Evolutionary conservation across 2,113 vertebrate genomes (phyloP), one percentile per base, ranked within the genome.

Genomic region (Hiodon tergisus): DNA sequence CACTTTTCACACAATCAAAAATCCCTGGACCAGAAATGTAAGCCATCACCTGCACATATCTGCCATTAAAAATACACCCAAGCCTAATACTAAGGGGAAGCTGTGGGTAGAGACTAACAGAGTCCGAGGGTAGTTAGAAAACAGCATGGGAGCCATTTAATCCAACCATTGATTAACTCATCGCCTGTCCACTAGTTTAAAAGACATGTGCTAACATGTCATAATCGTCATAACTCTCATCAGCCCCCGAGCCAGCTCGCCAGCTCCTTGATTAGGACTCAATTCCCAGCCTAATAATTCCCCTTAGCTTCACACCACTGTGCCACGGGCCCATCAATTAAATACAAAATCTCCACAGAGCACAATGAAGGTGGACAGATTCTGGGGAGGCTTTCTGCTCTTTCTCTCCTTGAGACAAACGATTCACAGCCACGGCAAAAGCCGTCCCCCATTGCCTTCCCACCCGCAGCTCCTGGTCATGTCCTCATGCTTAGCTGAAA

Each of bases 141-240:
- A 83, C 95, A 94, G 93, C 94, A 94, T 94, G 95, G 89, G 94
- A 93, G 91, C 88, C 81, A 84, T 92, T 93, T 96, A 95, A 95
- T 94, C 90, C 83, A 90, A 85, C 91, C 91, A 87, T 92, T 95
- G 93, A 95, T 96, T 95, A 98, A 96, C 94, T 95, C 93, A 91
- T 95, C 91, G 91, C 93, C 94, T 92, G 94, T 96, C 95, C 94
- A 92, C 90, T 94, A 90, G 84, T 86, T 87, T 88, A 87, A 90
- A 85, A 94, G 93, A 94, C 96, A 92, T 93, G 93, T 93, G 91
- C 93, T 93, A 92, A 94, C 95, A 96, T 94, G 95, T 94, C 95
- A 93, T 95, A 95, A 94, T 94, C 90, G 90, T 94, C 94, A 95
- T 94, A 93, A 94, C 90, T 94, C 91, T 91, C 88, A 93, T 90